phyloP scores from a whole-genome alignment of 2,888 invertebrate genomes.

The Melanargia galathea region DNA sequence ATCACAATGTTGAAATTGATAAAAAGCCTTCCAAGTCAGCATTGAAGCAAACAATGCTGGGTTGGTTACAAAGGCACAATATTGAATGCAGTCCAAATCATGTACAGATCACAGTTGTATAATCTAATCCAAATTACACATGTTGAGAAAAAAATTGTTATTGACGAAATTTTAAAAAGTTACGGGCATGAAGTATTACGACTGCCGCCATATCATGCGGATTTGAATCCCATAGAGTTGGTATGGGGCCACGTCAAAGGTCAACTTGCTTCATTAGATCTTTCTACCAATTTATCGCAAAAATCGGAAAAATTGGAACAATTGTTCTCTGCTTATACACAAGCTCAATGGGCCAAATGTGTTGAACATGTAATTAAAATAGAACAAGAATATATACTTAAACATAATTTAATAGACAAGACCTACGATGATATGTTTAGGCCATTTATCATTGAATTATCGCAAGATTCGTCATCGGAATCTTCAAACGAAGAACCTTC shows the following conservation, averaged over 20 bases:
- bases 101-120: background rate
- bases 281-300: constrained; percentile 1
- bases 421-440: background rate
- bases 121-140: background rate
- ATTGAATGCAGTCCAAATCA: background rate
- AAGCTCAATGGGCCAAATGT: constrained; percentile 2
- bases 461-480: background rate
- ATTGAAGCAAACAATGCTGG: background rate
- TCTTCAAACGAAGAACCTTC: background rate
- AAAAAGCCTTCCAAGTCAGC: background rate
- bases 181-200: background rate
- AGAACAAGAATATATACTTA: background rate
- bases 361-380: background rate
- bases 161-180: background rate
- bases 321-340: background rate
- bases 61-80: background rate
- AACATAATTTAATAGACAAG: background rate
- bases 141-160: background rate
- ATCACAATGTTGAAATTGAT: background rate
- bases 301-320: constrained; percentile 2
- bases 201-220: constrained; percentile 2
- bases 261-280: background rate
- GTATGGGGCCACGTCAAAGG: constrained; percentile 4
- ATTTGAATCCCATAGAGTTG: constrained; percentile 1
- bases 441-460: background rate